Conservation (phyloP, 1,140 invertebrate species). For the Meloidogyne floridensis region DNA sequence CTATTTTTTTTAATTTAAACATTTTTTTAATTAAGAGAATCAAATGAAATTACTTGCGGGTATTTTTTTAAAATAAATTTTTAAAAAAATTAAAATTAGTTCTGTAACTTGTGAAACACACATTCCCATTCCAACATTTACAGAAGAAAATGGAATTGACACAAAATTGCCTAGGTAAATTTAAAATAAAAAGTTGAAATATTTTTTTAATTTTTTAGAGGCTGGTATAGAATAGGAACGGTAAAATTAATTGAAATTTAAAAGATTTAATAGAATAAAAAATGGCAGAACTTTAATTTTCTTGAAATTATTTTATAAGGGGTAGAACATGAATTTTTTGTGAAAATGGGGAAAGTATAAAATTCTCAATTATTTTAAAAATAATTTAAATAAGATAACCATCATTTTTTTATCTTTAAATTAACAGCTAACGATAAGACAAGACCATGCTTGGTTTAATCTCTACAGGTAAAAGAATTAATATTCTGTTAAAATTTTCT, state of each 20-base stretch:
- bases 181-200: background rate
- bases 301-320: too few species aligned
- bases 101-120: constrained; percentile 59
- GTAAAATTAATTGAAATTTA: background rate
- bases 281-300: too few species aligned
- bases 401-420: constrained; percentile 13
- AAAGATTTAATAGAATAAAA: too few species aligned
- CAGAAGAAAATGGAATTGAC: constrained; percentile 57
- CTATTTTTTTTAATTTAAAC: too few species aligned
- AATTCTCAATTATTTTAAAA: too few species aligned
- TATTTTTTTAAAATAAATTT: constrained; percentile 28
- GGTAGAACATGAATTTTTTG: too few species aligned
- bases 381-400: constrained; percentile 4
- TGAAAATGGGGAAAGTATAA: too few species aligned
- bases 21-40: constrained; percentile 18
- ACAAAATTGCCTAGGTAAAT: constrained; percentile 49
- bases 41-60: constrained; percentile 63
- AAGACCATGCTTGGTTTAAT: constrained; percentile 62
- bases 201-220: constrained; percentile 17
- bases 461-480: constrained; percentile 41
- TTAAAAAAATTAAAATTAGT: constrained; percentile 2
- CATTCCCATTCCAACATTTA: constrained; percentile 43
- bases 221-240: constrained; percentile 56
- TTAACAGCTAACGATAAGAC: constrained; percentile 53
- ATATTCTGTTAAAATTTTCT: background rate